A percentile compares a stretch with the other conserved stretches of the same genome.
Evolutionary conservation across 2,888 invertebrate genomes (phyloP).

Genomic region (Operophtera brumata): DNA sequence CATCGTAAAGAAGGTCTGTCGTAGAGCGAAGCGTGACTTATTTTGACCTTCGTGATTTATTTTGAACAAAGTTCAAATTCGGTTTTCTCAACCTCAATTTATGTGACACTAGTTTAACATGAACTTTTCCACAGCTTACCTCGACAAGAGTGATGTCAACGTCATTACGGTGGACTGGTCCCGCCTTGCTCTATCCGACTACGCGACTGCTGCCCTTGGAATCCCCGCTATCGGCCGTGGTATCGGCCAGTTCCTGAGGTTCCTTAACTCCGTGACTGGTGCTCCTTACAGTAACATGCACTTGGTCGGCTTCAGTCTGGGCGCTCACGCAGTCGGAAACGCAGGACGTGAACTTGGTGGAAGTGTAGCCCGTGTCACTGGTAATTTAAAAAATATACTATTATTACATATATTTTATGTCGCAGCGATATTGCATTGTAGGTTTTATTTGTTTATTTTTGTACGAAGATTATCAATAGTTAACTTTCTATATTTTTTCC

Average conservation of each 20-base stretch:
- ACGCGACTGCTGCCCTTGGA: conserved; percentile 54
- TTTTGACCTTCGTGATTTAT: too few relatives aligned
- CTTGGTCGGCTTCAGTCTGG: conserved; percentile 72
- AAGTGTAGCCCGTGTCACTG: conserved; percentile 61
- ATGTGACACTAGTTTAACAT: not conserved
- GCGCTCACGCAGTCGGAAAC: conserved; percentile 69
- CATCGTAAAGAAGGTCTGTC: too few relatives aligned
- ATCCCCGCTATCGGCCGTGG: conserved; percentile 63
- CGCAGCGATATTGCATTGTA: too few relatives aligned
- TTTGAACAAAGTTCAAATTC: too few relatives aligned
- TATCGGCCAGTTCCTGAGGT: conserved; percentile 63
- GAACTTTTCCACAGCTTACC: conserved; percentile 44
- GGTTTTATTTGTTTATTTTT: too few relatives aligned
- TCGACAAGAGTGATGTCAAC: conserved; percentile 55
- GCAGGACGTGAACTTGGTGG: conserved; percentile 62
- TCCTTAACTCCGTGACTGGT: conserved; percentile 51
- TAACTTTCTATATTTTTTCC: not conserved
- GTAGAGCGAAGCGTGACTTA: too few relatives aligned
- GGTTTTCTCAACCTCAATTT: too few relatives aligned
- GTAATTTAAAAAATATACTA: conserved; percentile 37
- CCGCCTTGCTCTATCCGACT: conserved; percentile 48
- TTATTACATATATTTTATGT: too few relatives aligned
- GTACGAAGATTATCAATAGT: too few relatives aligned
- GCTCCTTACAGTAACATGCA: conserved; percentile 55
- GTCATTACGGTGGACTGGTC: conserved; percentile 69